Base-by-base conservation (phyloP, 1,140 invertebrate genomes). In the Drosophila nikananu region DNA sequence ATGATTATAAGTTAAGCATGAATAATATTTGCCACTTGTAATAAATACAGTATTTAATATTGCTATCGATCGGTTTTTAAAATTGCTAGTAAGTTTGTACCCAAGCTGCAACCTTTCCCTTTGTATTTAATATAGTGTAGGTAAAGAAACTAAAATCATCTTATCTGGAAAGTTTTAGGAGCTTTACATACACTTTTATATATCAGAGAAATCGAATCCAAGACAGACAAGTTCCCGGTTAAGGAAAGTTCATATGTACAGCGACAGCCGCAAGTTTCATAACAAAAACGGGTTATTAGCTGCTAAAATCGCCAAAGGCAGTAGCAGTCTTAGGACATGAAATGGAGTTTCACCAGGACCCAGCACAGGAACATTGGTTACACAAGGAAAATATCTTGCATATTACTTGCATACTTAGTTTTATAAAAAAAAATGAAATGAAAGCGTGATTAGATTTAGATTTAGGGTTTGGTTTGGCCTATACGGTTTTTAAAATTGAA, bases 271-370 rank as follows among this genome's bases (percentile, higher is more conserved):
- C 63, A 70, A 77, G 75, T 75, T 82, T 81, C 27, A 66, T 70
- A 75, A 79, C 64, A 86, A 86, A 84, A 75, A 57, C 66, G 39
- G 61, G 64, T 79, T 86, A 71, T 83, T 70, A 75, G 76, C 67
- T 60, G 59, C 46, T 65, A 83, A 86, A 86, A 77, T 52, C 67
- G 58, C 72, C 73, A 71, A 82, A 65, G 72, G 55, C 83, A 76
- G 23, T 52, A 49, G 37, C 51, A 58, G 5, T 27, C 15, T 35
- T 46, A 12, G 30, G 39, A 44, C 35, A 41, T 35, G 37, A 73
- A 70, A 72, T 70, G 8, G 15, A 72, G 35, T 59, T 58, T 58
- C 51, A 35, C 35, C 23, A 58, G 62, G 55, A 70, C 57, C 32
- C 66, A 54, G 21, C 35, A 73, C 17, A 68, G 57, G 30, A 77